Evolutionary conservation across 2,113 vertebrate species (phyloP).

Genomic region (Otis tarda): DNA sequence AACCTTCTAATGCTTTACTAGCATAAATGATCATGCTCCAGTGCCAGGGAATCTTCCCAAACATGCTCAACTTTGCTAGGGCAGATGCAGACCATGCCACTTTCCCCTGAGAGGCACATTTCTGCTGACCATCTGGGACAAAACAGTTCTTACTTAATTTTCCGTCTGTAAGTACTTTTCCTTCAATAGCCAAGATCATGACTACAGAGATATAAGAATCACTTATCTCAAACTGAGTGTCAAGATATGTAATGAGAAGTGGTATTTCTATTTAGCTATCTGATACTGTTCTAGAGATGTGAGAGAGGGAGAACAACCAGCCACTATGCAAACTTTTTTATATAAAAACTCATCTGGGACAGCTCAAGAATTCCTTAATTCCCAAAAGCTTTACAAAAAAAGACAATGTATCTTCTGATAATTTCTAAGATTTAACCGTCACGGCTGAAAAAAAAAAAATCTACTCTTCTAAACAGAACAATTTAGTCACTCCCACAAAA

Average conservation of each 20-base stretch:
- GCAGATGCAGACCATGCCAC: not conserved
- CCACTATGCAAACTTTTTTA: not conserved
- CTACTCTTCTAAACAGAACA: not conserved
- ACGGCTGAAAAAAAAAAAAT: not conserved
- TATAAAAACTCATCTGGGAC: not conserved
- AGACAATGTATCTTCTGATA: not conserved
- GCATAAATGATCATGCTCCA: not conserved
- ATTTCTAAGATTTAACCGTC: not conserved
- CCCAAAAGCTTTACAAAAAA: not conserved
- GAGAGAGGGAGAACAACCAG: not conserved
- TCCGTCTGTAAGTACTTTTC: not conserved
- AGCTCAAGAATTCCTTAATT: not conserved
- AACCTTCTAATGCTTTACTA: not conserved
- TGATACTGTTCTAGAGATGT: not conserved
- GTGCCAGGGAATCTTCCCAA: constrained; percentile 8
- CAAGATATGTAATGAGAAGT: not conserved
- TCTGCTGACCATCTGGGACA: not conserved
- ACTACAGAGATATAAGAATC: not conserved
- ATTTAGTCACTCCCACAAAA: not conserved
- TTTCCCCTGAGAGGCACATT: not conserved
- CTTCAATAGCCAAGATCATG: not conserved
- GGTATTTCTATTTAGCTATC: not conserved
- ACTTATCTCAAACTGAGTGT: not conserved
- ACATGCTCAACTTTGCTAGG: not conserved
- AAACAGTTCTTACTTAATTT: not conserved